Conservation (phyloP, 2,113 vertebrate genomes). For the Girardinichthys multiradiatus region DNA sequence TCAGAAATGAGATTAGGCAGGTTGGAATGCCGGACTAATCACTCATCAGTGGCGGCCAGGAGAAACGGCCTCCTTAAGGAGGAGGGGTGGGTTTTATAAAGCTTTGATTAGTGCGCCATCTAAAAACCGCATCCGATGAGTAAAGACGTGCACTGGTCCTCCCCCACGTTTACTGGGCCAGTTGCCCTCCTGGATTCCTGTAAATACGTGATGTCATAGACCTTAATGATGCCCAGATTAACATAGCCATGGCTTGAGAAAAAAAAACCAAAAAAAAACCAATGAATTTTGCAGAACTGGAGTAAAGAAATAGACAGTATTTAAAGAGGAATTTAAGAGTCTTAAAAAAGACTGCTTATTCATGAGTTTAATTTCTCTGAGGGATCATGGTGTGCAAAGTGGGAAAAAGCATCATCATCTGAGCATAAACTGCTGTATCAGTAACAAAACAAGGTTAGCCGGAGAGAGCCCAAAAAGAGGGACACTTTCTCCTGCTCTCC, state of each 20-base stretch:
- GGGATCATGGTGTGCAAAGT: background rate
- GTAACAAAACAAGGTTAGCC: constrained; percentile 34
- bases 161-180: constrained; percentile 78
- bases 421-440: background rate
- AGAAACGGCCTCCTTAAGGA: constrained; percentile 74
- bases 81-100: constrained; percentile 74
- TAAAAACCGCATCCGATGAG: constrained; percentile 84
- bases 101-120: constrained; percentile 77
- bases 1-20: constrained; percentile 79
- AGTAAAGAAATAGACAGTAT: background rate
- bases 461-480: background rate
- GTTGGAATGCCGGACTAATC: constrained; percentile 74
- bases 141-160: constrained; percentile 73
- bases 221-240: constrained; percentile 78
- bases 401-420: constrained; percentile 15
- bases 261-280: constrained; percentile 27
- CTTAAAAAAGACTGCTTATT: background rate
- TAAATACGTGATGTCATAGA: constrained; percentile 81
- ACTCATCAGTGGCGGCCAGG: constrained; percentile 61
- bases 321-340: background rate
- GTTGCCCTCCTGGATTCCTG: constrained; percentile 79
- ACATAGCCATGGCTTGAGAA: constrained; percentile 47
- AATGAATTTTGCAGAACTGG: background rate
- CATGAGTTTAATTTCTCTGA: background rate
- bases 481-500: constrained; percentile 26